phyloP scores from a whole-genome alignment of 2,888 invertebrate species.

The Chrysodeixis includens region DNA sequence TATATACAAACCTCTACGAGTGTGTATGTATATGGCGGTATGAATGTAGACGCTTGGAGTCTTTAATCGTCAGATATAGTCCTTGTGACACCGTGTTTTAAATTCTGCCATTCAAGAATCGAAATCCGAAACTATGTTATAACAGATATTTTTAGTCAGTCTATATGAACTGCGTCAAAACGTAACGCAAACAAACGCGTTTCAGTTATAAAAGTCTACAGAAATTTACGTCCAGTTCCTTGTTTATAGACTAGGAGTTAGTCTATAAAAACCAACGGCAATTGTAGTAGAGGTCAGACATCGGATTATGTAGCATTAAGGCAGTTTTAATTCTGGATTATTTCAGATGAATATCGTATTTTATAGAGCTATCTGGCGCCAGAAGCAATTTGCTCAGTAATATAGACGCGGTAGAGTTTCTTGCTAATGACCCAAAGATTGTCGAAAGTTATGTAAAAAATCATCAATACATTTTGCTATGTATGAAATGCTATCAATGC shows the following conservation, averaged over 20 bases:
- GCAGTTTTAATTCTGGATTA: neutral
- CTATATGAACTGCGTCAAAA: conserved; percentile 10
- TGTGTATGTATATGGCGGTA: too few species aligned
- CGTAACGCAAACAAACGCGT: conserved; percentile 21
- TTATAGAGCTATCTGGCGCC: neutral
- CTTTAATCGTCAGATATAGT: too few species aligned
- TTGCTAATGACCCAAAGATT: too few species aligned
- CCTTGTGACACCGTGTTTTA: too few species aligned
- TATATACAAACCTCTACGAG: too few species aligned
- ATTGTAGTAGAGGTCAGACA: neutral
- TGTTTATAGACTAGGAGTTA: neutral
- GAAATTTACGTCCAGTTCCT: conserved; percentile 20
- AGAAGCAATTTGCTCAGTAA: too few species aligned
- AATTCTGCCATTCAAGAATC: neutral
- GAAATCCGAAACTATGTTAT: neutral
- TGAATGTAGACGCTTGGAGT: too few species aligned
- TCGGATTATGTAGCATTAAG: neutral
- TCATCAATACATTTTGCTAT: too few species aligned
- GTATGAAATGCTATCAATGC: too few species aligned
- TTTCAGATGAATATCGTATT: neutral
- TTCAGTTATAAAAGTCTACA: conserved; percentile 35
- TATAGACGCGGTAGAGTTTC: too few species aligned
- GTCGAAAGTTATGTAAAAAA: too few species aligned
- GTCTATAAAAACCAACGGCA: neutral
- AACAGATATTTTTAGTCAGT: conserved; percentile 15